Percentiles rank a stretch among this genome's conserved stretches.
Evolutionary conservation across 2,113 vertebrate species (phyloP).

Genomic region (Crotalus helleri): DNA sequence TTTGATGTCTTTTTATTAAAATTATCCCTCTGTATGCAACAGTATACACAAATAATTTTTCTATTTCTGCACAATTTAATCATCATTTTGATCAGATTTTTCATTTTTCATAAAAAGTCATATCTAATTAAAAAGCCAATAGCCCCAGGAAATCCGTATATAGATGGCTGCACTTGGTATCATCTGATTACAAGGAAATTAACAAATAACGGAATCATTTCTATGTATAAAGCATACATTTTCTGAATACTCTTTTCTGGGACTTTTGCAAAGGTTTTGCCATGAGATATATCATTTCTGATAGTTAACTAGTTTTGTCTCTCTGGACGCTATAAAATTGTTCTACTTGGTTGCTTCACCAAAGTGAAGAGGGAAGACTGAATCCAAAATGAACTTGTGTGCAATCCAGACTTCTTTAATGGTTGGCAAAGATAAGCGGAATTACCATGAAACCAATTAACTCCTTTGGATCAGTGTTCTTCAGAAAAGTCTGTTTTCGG

Average conservation of each 20-base stretch:
- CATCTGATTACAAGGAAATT: neutral
- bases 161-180: neutral
- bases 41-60: neutral
- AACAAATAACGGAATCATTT: neutral
- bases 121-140: neutral
- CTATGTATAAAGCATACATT: neutral
- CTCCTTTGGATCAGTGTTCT: conserved; percentile 32
- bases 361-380: neutral
- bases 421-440: conserved; percentile 33
- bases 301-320: neutral
- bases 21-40: neutral
- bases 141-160: neutral
- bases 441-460: conserved; percentile 41
- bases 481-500: conserved; percentile 28
- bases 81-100: neutral
- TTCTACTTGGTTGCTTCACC: conserved; percentile 20
- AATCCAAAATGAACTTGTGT: conserved; percentile 35
- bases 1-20: neutral
- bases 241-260: neutral
- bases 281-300: neutral
- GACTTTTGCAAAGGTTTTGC: neutral
- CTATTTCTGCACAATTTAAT: neutral
- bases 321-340: neutral
- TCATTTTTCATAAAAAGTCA: neutral
- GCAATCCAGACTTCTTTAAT: conserved; percentile 32